These are phyloP conservation scores for Eupithecia inturbata DNA, from an alignment of 2,888 invertebrate species.

Conservation along the genomic window DNA sequence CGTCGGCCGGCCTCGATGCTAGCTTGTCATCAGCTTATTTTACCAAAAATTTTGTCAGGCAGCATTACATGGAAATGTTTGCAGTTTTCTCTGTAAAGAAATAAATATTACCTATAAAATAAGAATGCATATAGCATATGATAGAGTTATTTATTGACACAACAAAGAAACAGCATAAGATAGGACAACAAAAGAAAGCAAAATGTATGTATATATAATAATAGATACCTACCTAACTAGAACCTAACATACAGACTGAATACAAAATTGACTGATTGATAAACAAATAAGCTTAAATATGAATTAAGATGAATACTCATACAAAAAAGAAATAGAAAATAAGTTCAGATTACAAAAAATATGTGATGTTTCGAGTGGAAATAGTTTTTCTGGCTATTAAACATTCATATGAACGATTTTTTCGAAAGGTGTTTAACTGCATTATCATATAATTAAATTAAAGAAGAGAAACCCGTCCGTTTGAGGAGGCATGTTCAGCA, in stretches of 20 bases:
- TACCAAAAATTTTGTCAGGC: not conserved
- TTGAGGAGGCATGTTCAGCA: not conserved
- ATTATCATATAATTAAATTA: no score
- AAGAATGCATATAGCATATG: no score
- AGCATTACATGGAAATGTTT: not conserved
- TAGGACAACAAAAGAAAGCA: no score
- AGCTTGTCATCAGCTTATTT: not conserved
- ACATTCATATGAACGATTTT: not conserved
- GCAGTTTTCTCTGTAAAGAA: not conserved
- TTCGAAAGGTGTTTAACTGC: not conserved
- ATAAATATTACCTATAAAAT: no score
- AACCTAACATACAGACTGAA: no score
- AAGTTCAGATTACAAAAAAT: not conserved
- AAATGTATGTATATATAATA: no score
- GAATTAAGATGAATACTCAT: no score
- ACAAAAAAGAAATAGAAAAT: not conserved
- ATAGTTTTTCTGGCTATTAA: not conserved
- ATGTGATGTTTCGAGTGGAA: not conserved
- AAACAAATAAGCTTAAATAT: no score
- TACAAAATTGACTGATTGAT: no score
- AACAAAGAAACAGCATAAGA: no score
- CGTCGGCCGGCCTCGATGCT: not conserved
- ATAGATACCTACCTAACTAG: no score
- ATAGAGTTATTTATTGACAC: no score
- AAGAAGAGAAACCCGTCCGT: not conserved